phyloP scores from a whole-genome alignment of 2,888 invertebrate genomes.

The Athripsodes cinereus region DNA sequence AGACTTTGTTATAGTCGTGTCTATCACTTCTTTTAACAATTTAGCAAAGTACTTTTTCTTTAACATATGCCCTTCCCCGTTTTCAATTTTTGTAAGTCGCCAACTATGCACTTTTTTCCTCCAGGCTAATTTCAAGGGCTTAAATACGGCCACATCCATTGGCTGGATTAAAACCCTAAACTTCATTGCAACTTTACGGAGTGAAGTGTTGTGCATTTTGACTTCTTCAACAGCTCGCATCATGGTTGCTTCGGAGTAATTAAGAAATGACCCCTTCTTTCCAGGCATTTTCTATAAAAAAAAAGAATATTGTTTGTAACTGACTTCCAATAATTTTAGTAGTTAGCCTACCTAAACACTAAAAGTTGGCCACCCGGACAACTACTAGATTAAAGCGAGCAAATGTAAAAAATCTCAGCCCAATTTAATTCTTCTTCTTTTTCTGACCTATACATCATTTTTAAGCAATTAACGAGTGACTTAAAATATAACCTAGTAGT shows the following conservation, averaged over 20 bases:
- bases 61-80: not conserved
- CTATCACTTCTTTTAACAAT: not conserved
- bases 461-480: not conserved
- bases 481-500: not conserved
- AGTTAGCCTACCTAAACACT: constrained; percentile 4
- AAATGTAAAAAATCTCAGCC: not conserved
- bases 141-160: constrained; percentile 34
- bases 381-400: constrained; percentile 1
- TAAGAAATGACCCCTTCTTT: not conserved
- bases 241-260: not conserved
- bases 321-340: constrained; percentile 3
- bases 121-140: constrained; percentile 32
- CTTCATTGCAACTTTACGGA: not conserved
- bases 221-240: not conserved
- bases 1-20: not conserved
- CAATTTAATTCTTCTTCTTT: not conserved
- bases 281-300: not conserved
- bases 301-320: constrained; percentile 1
- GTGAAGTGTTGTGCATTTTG: not conserved
- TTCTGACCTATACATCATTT: no score
- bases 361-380: not conserved
- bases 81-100: not conserved
- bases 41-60: not conserved
- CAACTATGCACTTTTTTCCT: constrained; percentile 19
- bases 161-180: constrained; percentile 35